Evolutionary conservation across 2,113 vertebrate genomes (phyloP), one percentile per base, ranked within the genome.

Genomic region (Camelus bactrianus): DNA sequence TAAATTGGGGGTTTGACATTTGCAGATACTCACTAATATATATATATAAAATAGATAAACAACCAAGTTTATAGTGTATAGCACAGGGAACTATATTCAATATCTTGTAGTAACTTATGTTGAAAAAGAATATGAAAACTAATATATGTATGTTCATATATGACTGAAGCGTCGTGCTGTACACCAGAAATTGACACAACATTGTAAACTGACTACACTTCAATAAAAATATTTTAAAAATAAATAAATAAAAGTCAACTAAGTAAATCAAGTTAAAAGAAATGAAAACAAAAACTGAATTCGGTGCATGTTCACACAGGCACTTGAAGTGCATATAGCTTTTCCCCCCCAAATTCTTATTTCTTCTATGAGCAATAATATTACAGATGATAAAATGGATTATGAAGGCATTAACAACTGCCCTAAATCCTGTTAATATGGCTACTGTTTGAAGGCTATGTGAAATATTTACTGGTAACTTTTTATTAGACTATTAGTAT

Each of bases 231-330:
- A 42, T 42, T 42, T 42, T 42, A 42, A 42, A 42, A 42, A 42
- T 42, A 42, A 42, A 42, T 42, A 42, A 42, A 42, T 90, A 83
- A 89, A 95, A 90, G 87, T 83, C 62, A 96, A 69, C 50, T 88
- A 76, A 91, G 54, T 42, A 89, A 96, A 83, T 90, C 35, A 90
- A 62, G 26, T 87, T 92, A 62, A 87, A 76, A 89, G 22, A 95
- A 79, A 80, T 84, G 35, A 76, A 96, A 93, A 75, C 38, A 93
- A 94, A 93, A 92, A 83, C 87, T 54, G 67, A 91, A 79, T 89
- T 79, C 89, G 42, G 35, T 75, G 84, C 16, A 15, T 80, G 24
- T 87, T 70, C 62, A 62, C 62, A 72, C 2, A 81, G 42, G 22
- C 56, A 82, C 38, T 92, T 92, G n/a, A 95, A 89, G 83, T 86